Base-by-base conservation (phyloP, 2,888 invertebrate species). In the Rhimphoctona megacephalus region DNA sequence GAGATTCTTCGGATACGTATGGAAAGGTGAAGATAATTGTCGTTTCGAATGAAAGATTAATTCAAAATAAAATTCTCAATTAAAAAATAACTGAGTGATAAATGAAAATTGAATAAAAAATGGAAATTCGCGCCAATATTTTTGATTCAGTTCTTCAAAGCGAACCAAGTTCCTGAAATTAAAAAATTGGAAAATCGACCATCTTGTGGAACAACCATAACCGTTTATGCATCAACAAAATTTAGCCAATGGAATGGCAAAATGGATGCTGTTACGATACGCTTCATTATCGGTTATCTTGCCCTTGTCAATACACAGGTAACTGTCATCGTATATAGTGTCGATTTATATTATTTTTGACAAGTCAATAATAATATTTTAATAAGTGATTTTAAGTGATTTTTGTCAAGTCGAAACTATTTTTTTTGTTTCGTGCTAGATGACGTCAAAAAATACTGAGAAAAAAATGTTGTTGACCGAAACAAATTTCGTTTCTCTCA, bases 171-270 rank as follows among this genome's bases (percentile, higher is more conserved):
- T 54, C 91, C 94, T 73, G 90, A 90, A n/a, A 88, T 91, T 6
- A 89, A 92, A 49, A 91, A 93, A 78, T 88, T 91, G 14, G 86
- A 87, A 8, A 88, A 90, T 33, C 95, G 97, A 89, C 96, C 97
- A 8, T 96, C 96, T 64, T 94, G 94, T 87, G 98, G 98, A 79
- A 97, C 97, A 0, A 97, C 97, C 14, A 95, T 97, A 14, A 96
- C 96, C 74, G 95, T 97, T 66, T 95, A 95, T 90, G 96, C 96
- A 73, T 96, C 97, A 95, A 97, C 89, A 95, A 95, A 90, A 96
- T 95, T 95, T 88, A 95, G 95, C 90, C 91, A 94, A 64, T 94
- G 96, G 67, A 95, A 96, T 89, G 91, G 93, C 49, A 92, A 95
- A 22, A 92, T 95, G 85, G 96, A 97, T 90, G 88, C 96, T 22